These are phyloP conservation scores for Sorex fumeus DNA, from an alignment of 2,113 vertebrate genomes.

Conservation along the genomic window DNA sequence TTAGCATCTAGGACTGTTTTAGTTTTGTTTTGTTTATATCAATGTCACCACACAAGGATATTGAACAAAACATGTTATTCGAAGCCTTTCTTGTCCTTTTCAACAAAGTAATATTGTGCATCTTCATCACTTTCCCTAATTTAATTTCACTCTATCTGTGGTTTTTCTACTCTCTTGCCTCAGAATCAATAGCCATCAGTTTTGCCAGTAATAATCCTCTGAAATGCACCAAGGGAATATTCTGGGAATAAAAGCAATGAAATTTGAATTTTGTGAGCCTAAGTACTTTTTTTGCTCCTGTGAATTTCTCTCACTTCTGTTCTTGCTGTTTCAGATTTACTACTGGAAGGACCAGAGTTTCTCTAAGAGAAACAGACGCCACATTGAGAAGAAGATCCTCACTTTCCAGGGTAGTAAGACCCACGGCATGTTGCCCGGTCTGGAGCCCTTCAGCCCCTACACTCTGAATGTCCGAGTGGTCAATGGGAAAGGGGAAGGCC, in stretches of 20 bases:
- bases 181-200: background rate
- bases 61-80: background rate
- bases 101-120: background rate
- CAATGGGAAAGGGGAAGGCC: conserved; percentile 97
- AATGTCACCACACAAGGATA: background rate
- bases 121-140: background rate
- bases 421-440: conserved; percentile 93
- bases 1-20: background rate
- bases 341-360: conserved; percentile 94
- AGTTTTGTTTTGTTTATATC: background rate
- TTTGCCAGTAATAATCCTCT: background rate
- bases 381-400: conserved; percentile 93
- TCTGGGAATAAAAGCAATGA: background rate
- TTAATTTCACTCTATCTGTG: background rate
- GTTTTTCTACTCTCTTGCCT: background rate
- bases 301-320: background rate
- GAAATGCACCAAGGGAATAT: conserved; percentile 14
- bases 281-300: background rate
- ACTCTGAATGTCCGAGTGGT: conserved; percentile 93
- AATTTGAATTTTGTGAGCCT: background rate
- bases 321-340: conserved; percentile 91
- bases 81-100: background rate
- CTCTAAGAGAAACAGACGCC: conserved; percentile 91
- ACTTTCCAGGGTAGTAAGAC: conserved; percentile 94
- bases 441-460: conserved; percentile 95